A percentile compares a stretch with the other conserved stretches of the same genome.
phyloP scores from a whole-genome alignment of 2,888 invertebrate species.

The Cynaeus angustus region DNA sequence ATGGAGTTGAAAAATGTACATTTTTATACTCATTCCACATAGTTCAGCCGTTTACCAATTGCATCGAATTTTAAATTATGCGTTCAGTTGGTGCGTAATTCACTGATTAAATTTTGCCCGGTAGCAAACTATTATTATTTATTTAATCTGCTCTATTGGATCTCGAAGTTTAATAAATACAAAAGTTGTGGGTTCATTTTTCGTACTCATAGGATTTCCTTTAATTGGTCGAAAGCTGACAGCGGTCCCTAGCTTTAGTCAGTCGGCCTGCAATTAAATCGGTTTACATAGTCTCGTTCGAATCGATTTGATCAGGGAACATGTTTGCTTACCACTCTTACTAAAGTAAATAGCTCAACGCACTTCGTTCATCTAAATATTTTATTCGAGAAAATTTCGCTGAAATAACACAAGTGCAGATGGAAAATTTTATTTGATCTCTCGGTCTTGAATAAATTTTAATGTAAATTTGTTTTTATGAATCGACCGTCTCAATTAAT shows the following conservation, averaged over 20 bases:
- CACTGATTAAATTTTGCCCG: no score
- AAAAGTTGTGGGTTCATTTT: no score
- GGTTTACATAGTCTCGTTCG: slow-evolving; percentile 53
- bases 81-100: no score
- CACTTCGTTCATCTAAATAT: slow-evolving; percentile 44
- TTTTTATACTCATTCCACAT: no score
- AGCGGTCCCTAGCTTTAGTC: slow-evolving; percentile 46
- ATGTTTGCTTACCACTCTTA: slow-evolving; percentile 52
- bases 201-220: slow-evolving; percentile 49
- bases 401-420: slow-evolving; percentile 8
- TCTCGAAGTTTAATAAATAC: no score
- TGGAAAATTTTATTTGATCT: background rate
- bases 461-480: slow-evolving; percentile 4
- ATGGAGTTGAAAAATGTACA: no score
- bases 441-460: background rate
- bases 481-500: background rate
- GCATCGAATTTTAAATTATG: no score
- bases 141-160: no score
- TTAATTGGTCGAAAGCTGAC: slow-evolving; percentile 52
- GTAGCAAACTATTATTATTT: no score
- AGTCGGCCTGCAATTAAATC: slow-evolving; percentile 53
- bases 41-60: no score
- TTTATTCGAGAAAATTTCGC: slow-evolving; percentile 28
- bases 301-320: slow-evolving; percentile 52
- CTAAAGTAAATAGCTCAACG: slow-evolving; percentile 49